Evolutionary conservation across 2,888 invertebrate species (phyloP).

Genomic region (Drosophila merina): DNA sequence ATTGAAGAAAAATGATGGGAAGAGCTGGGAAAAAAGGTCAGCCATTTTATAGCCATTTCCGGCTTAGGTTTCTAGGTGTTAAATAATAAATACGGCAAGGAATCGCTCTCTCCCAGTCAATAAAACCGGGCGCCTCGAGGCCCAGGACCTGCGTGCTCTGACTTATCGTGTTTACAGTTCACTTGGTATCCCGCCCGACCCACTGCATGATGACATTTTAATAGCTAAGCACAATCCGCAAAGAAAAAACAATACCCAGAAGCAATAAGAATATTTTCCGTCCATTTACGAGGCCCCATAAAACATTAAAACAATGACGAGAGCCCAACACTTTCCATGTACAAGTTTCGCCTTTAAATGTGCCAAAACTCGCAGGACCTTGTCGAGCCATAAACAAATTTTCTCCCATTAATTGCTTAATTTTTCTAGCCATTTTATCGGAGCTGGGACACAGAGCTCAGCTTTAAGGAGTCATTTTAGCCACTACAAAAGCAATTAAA

Average conservation of each 20-base stretch:
- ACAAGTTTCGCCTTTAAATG: not conserved
- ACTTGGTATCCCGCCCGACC: conserved; percentile 14
- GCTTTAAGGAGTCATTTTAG: conserved; percentile 31
- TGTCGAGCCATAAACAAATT: conserved; percentile 42
- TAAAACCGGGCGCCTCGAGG: conserved; percentile 53
- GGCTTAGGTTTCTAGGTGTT: conserved; percentile 66
- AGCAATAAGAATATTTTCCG: conserved; percentile 68
- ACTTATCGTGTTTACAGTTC: conserved; percentile 56
- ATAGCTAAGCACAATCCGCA: conserved; percentile 57
- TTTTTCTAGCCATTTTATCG: conserved; percentile 43
- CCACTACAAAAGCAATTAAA: conserved; percentile 55
- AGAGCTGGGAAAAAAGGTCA: conserved; percentile 59
- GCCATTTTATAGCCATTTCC: conserved; percentile 66
- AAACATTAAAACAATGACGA: conserved; percentile 66
- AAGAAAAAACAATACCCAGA: conserved; percentile 7
- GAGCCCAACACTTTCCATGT: conserved; percentile 49
- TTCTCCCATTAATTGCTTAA: conserved; percentile 68
- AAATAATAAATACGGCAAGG: conserved; percentile 70
- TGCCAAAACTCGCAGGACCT: conserved; percentile 32
- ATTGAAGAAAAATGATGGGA: conserved; percentile 3
- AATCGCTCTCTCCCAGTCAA: conserved; percentile 52
- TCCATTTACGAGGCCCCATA: conserved; percentile 59
- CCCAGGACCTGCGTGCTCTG: conserved; percentile 60
- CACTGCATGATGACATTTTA: conserved; percentile 66
- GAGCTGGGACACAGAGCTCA: conserved; percentile 14